phyloP scores from a whole-genome alignment of 1,140 invertebrate species.

The Tetragonula clypearis region DNA sequence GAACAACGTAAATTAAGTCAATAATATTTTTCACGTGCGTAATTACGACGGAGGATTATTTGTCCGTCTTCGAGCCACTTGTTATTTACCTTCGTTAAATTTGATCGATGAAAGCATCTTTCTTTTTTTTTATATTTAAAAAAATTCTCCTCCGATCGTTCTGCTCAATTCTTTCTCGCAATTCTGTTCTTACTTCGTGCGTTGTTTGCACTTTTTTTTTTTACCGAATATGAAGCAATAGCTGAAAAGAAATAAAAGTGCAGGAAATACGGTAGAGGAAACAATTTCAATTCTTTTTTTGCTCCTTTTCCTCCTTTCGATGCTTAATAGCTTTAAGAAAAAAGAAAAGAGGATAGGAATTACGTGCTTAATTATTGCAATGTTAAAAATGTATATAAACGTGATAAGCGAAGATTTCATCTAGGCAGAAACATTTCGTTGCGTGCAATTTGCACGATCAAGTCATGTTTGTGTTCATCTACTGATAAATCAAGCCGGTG shows the following conservation, averaged over 20 bases:
- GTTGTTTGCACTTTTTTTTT: neutral
- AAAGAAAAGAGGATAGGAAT: neutral
- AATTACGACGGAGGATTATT: neutral
- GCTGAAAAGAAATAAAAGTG: neutral
- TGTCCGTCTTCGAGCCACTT: neutral
- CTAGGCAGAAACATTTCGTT: neutral
- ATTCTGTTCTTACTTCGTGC: neutral
- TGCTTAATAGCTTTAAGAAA: neutral
- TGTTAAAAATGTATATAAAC: neutral
- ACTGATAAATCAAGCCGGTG: too few species aligned
- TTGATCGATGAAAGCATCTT: neutral
- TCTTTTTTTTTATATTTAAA: neutral
- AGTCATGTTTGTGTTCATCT: neutral
- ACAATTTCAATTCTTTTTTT: neutral
- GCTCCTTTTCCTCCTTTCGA: neutral
- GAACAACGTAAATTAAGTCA: neutral
- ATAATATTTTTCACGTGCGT: neutral
- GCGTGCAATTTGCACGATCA: neutral
- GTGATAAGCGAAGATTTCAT: neutral
- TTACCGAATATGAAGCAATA: neutral
- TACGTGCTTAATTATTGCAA: neutral
- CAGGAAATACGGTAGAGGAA: neutral
- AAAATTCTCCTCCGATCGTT: neutral
- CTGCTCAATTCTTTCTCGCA: neutral
- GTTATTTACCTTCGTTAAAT: neutral